Base-by-base conservation (phyloP, 2,888 invertebrate genomes). In the Aporophyla lueneburgensis region DNA sequence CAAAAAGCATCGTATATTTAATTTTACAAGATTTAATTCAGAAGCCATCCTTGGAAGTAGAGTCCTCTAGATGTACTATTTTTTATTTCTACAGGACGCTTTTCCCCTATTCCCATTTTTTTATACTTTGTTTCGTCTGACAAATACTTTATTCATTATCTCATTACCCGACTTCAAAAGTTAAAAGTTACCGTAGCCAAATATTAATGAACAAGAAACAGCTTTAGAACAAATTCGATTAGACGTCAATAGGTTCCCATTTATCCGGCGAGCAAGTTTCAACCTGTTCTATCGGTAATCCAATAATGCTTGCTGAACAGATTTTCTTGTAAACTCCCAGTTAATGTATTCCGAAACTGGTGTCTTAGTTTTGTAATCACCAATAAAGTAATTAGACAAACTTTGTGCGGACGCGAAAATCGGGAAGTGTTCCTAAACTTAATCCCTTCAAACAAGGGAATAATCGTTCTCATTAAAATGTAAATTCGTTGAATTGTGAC, bases 401-500 rank as follows among this genome's bases (percentile, higher is more conserved):
- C 88, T 92, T 91, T 88, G 85, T 84, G 87, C 87, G 89, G 91
- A 89, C 89, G 87, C 85, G 87, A 87, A 89, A 92, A 89, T 91
- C 90, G 90, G 88, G 89, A 91, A 91, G 91, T 91, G 87, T 92
- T 92, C 89, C 80, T 81, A 88, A 93, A 93, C 92, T 93, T 91
- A 92, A 93, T 94, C 92, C 93, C 89, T 93, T 93, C 92, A 93
- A 94, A 95, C 94, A 94, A 93, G 93, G 90, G 92, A 93, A 93
- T 95, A 95, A 95, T 94, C 93, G 93, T 92, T 91, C 91, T 92
- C 91, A 94, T 95, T 95, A 93, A 93, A 91, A 95, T 95, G 95
- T 92, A 92, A 95, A 95, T 95, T 93, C 84, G 73, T 84, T 84
- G 90, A 86, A 92, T 92, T 93, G 92, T 92, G 90, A 92, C 89